Evolutionary conservation across 2,888 invertebrate genomes (phyloP).

Genomic region (Sinohyriopsis cumingii): DNA sequence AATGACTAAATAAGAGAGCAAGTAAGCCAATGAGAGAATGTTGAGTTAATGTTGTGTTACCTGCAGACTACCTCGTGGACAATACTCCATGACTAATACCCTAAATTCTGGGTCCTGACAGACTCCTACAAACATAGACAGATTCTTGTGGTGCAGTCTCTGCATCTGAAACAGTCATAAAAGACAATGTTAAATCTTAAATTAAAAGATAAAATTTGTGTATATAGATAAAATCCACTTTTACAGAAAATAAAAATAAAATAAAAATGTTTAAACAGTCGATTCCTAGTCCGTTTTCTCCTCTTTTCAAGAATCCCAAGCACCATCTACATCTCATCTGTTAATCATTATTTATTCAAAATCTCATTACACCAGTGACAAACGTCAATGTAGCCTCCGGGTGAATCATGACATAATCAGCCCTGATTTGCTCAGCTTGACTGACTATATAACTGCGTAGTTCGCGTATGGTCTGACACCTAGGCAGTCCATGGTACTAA

Average conservation of each 20-base stretch:
- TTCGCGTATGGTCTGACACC: too few species aligned
- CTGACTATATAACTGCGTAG: too few species aligned
- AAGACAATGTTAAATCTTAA: not conserved
- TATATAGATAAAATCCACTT: not conserved
- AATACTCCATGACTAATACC: conserved; percentile 61
- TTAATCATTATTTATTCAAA: too few species aligned
- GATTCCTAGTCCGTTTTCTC: too few species aligned
- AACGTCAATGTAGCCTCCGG: too few species aligned
- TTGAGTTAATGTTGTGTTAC: conserved; percentile 27
- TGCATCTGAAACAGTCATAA: conserved; percentile 46
- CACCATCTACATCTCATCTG: too few species aligned
- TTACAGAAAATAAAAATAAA: not conserved
- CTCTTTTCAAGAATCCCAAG: too few species aligned
- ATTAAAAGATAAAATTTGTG: not conserved
- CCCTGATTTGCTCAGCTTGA: too few species aligned
- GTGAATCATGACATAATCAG: too few species aligned
- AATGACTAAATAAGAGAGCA: not conserved
- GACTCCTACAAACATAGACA: conserved; percentile 64
- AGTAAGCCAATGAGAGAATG: too few species aligned
- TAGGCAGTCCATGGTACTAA: too few species aligned
- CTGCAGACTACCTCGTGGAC: conserved; percentile 64
- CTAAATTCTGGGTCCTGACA: conserved; percentile 55
- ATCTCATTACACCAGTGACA: too few species aligned
- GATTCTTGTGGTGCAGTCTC: conserved; percentile 57
- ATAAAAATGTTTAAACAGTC: not conserved